A percentile compares a stretch with the other conserved stretches of the same genome.
Conservation (phyloP, 2,888 invertebrate species). For the Rutpela maculata region DNA sequence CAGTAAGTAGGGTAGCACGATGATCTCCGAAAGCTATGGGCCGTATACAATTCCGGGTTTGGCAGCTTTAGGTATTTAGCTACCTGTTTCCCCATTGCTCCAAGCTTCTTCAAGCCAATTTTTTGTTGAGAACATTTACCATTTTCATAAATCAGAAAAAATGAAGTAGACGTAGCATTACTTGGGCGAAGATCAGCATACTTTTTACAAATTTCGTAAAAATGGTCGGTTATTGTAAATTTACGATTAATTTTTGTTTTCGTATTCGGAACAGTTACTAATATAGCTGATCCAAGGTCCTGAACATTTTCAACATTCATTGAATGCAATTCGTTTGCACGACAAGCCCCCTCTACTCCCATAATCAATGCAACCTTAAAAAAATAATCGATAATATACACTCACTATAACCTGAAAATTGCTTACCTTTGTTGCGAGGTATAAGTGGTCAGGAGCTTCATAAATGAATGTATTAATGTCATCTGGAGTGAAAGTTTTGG, state of each 20-base stretch:
- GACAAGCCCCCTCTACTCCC: slow-evolving; percentile 48
- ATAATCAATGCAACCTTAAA: slow-evolving; percentile 51
- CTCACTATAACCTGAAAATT: neutral
- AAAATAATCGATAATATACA: slow-evolving; percentile 5
- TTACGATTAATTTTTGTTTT: slow-evolving; percentile 44
- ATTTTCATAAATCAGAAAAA: slow-evolving; percentile 50
- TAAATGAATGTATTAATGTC: slow-evolving; percentile 51
- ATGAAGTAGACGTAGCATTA: slow-evolving; percentile 22
- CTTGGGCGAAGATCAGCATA: slow-evolving; percentile 45
- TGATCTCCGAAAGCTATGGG: slow-evolving; percentile 43
- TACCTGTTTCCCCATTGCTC: slow-evolving; percentile 45
- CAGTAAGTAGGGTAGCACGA: slow-evolving; percentile 2
- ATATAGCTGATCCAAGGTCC: slow-evolving; percentile 46
- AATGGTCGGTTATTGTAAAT: slow-evolving; percentile 47
- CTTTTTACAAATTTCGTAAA: slow-evolving; percentile 46
- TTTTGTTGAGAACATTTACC: slow-evolving; percentile 48
- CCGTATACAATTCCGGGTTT: slow-evolving; percentile 41
- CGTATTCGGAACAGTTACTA: slow-evolving; percentile 47
- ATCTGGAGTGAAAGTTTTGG: slow-evolving; percentile 59
- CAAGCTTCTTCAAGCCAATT: slow-evolving; percentile 51
- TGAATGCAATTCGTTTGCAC: slow-evolving; percentile 44
- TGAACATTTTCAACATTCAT: slow-evolving; percentile 48
- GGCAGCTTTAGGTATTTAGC: slow-evolving; percentile 43
- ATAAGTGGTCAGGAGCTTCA: slow-evolving; percentile 43
- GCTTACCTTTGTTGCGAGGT: slow-evolving; percentile 41